Conservation (phyloP, 2,888 invertebrate genomes). For the Ernsta delagoae region DNA sequence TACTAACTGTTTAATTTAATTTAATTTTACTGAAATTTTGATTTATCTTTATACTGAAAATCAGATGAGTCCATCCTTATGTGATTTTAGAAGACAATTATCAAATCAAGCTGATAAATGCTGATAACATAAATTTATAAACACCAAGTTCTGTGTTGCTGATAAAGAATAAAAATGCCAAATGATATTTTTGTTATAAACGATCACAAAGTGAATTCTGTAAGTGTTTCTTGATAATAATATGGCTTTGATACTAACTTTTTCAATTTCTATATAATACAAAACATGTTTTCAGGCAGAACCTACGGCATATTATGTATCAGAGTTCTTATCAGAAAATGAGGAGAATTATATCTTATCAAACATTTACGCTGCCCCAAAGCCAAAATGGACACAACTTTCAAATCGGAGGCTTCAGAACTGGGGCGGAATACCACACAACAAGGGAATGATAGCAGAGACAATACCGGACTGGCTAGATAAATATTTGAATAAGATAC, state of each 20-base stretch:
- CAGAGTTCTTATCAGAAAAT: constrained; percentile 91
- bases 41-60: too few species aligned
- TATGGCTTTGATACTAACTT: too few species aligned
- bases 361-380: constrained; percentile 92
- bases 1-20: too few species aligned
- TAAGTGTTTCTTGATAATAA: constrained; percentile 33
- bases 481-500: constrained; percentile 88
- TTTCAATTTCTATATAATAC: too few species aligned
- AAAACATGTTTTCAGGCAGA: constrained; percentile 72
- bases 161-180: constrained; percentile 16
- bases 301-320: constrained; percentile 90
- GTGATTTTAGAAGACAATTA: too few species aligned
- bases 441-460: constrained; percentile 92
- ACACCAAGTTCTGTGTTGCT: too few species aligned
- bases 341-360: constrained; percentile 90
- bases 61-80: too few species aligned
- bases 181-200: constrained; percentile 11
- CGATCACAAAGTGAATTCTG: constrained; percentile 41
- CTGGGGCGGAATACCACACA: constrained; percentile 98
- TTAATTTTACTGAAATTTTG: too few species aligned
- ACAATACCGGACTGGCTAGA: constrained; percentile 94
- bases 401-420: constrained; percentile 97
- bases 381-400: constrained; percentile 98
- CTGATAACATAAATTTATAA: too few species aligned
- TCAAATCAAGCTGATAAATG: too few species aligned